Conservation (phyloP, 1,140 invertebrate species). For the Oscheius sp. region DNA sequence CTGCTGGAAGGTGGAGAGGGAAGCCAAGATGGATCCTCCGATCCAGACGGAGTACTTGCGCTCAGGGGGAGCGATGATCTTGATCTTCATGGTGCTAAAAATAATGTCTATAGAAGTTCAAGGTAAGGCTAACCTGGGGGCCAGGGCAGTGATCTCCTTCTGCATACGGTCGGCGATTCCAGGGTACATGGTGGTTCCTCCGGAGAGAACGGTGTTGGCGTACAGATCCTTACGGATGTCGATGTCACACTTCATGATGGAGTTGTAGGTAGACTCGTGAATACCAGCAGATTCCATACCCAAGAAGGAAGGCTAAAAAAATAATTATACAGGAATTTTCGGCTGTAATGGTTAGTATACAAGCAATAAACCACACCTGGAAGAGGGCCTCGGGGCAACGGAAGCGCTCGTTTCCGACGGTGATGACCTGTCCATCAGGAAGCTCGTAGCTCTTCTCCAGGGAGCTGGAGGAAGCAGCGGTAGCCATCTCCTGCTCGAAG, state of each 20-base stretch:
- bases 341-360: too few species aligned
- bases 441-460: slow-evolving; percentile 65
- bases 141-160: slow-evolving; percentile 66
- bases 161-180: slow-evolving; percentile 66
- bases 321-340: too few species aligned
- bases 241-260: slow-evolving; percentile 65
- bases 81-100: slow-evolving; percentile 68
- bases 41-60: slow-evolving; percentile 69
- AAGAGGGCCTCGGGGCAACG: slow-evolving; percentile 67
- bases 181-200: slow-evolving; percentile 67
- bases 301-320: slow-evolving; percentile 62
- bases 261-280: slow-evolving; percentile 63
- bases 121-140: slow-evolving; percentile 56
- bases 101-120: background rate
- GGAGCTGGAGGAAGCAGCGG: slow-evolving; percentile 69
- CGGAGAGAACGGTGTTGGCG: slow-evolving; percentile 66
- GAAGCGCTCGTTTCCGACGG: slow-evolving; percentile 63
- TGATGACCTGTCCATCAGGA: slow-evolving; percentile 63
- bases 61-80: slow-evolving; percentile 69
- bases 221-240: slow-evolving; percentile 64
- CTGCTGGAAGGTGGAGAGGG: slow-evolving; percentile 70
- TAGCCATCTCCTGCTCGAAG: slow-evolving; percentile 92
- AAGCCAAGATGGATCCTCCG: slow-evolving; percentile 68
- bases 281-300: slow-evolving; percentile 64
- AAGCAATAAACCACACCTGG: too few species aligned